phyloP scores from a whole-genome alignment of 1,140 invertebrate species.

The Hyles vespertilio region DNA sequence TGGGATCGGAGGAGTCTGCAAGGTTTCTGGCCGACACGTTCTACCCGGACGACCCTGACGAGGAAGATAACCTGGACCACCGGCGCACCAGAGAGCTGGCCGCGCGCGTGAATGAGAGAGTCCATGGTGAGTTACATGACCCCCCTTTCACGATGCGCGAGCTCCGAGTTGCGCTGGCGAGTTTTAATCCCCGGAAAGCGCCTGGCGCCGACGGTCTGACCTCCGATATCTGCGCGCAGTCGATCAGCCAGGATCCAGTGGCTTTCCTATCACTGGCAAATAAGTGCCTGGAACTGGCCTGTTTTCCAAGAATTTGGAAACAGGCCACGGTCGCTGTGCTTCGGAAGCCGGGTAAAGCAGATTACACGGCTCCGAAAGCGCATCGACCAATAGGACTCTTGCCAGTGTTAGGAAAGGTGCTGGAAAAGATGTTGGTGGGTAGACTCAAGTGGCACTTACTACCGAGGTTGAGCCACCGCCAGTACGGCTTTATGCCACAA shows the following conservation, averaged over 20 bases:
- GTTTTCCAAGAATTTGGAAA: no score
- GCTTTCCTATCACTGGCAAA: no score
- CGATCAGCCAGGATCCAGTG: background rate
- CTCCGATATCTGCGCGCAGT: constrained; percentile 7
- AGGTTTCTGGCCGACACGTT: constrained; percentile 9
- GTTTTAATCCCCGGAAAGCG: constrained; percentile 23
- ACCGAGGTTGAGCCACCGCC: no score
- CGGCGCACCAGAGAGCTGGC: constrained; percentile 5
- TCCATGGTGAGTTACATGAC: constrained; percentile 8
- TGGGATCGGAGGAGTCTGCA: background rate
- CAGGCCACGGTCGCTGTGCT: no score
- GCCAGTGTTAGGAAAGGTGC: no score
- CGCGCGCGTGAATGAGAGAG: background rate
- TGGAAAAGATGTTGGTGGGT: no score
- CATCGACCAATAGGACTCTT: no score
- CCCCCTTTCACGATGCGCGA: constrained; percentile 16
- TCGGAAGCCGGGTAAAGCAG: no score
- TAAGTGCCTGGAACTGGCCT: no score
- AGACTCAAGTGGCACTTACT: no score
- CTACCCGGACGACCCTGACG: constrained; percentile 5
- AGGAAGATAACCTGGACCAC: constrained; percentile 7
- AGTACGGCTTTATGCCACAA: no score
- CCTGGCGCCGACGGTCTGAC: constrained; percentile 14
- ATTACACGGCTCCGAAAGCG: no score
- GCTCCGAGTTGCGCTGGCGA: background rate